phyloP scores from a whole-genome alignment of 2,797 vertebrate species.

The Poeciliopsis turneri region DNA sequence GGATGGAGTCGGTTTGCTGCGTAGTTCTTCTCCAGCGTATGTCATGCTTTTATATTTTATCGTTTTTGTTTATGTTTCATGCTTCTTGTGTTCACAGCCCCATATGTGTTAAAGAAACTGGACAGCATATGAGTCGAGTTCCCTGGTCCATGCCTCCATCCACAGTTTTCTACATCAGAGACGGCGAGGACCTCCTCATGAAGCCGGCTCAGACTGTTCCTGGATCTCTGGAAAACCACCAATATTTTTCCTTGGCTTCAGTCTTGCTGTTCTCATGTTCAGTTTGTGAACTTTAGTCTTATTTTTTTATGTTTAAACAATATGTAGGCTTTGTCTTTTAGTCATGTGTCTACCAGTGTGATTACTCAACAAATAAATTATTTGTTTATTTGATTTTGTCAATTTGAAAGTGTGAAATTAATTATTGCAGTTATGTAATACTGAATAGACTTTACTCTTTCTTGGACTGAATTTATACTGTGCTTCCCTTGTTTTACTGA shows the following conservation, averaged over 20 bases:
- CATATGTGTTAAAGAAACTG: constrained; percentile 83
- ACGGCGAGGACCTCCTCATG: constrained; percentile 20
- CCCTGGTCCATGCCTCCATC: constrained; percentile 18
- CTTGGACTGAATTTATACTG: neutral
- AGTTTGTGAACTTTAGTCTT: constrained; percentile 12
- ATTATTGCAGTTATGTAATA: neutral
- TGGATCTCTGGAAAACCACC: constrained; percentile 17
- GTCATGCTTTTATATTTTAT: neutral
- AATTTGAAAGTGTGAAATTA: neutral
- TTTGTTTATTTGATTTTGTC: constrained; percentile 13
- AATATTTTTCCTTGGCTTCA: constrained; percentile 30
- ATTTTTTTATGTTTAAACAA: constrained; percentile 21
- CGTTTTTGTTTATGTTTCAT: neutral
- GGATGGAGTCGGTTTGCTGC: neutral
- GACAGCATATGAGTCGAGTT: constrained; percentile 81
- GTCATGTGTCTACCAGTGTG: neutral
- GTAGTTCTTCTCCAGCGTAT: neutral
- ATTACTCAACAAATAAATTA: constrained; percentile 28
- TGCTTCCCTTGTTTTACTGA: neutral
- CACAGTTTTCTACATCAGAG: constrained; percentile 36
- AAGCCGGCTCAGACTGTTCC: constrained; percentile 12
- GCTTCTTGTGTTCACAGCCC: constrained; percentile 66
- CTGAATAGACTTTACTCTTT: neutral
- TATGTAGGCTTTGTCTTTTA: constrained; percentile 29
- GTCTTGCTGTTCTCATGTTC: constrained; percentile 18